Evolutionary conservation across 2,797 vertebrate species (phyloP).

Genomic region (Prionace glauca): DNA sequence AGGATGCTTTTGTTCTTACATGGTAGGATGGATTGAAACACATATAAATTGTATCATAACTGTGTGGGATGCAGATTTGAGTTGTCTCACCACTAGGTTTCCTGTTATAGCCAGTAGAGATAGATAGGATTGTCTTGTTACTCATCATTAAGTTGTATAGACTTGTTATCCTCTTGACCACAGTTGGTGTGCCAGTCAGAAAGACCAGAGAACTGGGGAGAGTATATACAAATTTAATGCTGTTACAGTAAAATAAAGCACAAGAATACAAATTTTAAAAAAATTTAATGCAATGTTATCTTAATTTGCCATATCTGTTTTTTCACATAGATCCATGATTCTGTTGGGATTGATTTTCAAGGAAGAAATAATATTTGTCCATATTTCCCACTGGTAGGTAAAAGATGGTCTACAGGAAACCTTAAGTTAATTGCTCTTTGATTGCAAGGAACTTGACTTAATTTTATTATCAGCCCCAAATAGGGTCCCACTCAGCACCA

Average conservation of each 20-base stretch:
- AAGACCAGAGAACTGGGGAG: not conserved
- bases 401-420: not conserved
- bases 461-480: slow-evolving; percentile 40
- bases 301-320: not conserved
- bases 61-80: not conserved
- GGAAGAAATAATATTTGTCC: slow-evolving; percentile 9
- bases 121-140: not conserved
- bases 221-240: not conserved
- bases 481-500: slow-evolving; percentile 39
- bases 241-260: not conserved
- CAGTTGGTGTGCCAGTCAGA: not conserved
- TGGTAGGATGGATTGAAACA: not conserved
- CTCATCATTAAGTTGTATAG: not conserved
- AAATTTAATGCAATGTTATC: not conserved
- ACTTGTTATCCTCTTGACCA: not conserved
- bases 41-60: not conserved
- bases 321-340: not conserved
- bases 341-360: slow-evolving; percentile 15
- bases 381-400: slow-evolving; percentile 44
- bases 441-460: slow-evolving; percentile 20
- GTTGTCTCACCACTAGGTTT: not conserved
- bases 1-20: not conserved
- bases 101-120: not conserved
- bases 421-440: not conserved
- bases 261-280: not conserved